These are phyloP conservation scores for Scomber colias DNA, from an alignment of 2,113 vertebrate genomes.

Conservation along the genomic window DNA sequence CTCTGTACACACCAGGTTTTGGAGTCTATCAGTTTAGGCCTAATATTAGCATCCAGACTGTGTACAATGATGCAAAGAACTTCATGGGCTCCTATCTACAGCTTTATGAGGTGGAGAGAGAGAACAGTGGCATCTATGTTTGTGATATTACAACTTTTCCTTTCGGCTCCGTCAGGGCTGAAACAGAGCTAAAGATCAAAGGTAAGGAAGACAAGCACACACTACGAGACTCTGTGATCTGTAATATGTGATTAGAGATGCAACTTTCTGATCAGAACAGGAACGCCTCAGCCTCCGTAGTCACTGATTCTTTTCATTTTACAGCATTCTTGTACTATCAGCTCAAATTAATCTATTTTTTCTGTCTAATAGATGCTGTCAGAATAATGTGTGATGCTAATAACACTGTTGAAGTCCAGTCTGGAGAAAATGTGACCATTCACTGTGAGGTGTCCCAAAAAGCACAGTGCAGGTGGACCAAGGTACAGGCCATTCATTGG, in stretches of 20 bases:
- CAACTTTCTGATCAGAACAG: neutral
- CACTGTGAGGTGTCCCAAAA: neutral
- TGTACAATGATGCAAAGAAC: rapidly evolving
- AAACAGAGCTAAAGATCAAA: conserved; percentile 67
- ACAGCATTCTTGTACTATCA: neutral
- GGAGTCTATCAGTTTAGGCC: rapidly evolving
- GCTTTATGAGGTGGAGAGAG: conserved; percentile 37
- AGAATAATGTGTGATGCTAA: conserved; percentile 58
- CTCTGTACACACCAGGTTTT: rapidly evolving
- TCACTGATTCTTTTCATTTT: neutral
- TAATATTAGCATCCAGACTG: conserved; percentile 27
- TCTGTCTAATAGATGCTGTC: conserved; percentile 60
- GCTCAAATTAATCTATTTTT: neutral
- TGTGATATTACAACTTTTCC: conserved; percentile 72
- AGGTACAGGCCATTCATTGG: conserved; percentile 57
- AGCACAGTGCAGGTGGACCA: conserved; percentile 72
- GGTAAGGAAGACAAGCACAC: conserved; percentile 59
- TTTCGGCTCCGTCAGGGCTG: conserved; percentile 1
- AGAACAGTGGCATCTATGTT: conserved; percentile 66
- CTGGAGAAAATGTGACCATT: conserved; percentile 63
- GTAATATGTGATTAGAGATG: neutral
- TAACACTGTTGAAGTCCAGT: conserved; percentile 15
- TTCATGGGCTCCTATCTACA: conserved; percentile 41
- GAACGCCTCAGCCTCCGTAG: neutral
- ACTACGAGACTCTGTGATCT: neutral